Percentiles rank a stretch among this genome's conserved stretches.
These are phyloP conservation scores for Cephus pulcher DNA, from an alignment of 2,888 invertebrate species.

Conservation along the genomic window DNA sequence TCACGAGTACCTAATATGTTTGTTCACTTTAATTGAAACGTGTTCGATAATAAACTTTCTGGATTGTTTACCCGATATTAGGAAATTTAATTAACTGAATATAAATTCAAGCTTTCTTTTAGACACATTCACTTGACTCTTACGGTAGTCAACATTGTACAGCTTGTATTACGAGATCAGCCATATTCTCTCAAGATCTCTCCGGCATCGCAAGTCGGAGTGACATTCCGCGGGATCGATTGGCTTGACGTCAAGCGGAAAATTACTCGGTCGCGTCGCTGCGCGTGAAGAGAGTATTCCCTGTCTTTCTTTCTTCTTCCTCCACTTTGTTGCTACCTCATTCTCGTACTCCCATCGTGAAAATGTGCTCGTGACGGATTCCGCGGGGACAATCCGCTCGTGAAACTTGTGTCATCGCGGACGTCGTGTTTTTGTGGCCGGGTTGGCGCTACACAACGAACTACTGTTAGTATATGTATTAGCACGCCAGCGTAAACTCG, in stretches of 20 bases:
- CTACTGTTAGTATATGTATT: not conserved
- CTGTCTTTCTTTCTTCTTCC: not conserved
- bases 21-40: not conserved
- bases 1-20: not conserved
- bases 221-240: conserved; percentile 14
- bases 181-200: conserved; percentile 10
- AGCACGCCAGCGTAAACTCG: not conserved
- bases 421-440: not conserved
- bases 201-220: conserved; percentile 2
- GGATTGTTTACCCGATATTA: not conserved
- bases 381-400: not conserved
- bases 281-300: conserved; percentile 3
- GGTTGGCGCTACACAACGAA: not conserved
- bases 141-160: not conserved
- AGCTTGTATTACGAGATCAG: conserved; percentile 1
- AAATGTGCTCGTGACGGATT: conserved; percentile 22
- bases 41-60: not conserved
- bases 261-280: conserved; percentile 6
- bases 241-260: conserved; percentile 10
- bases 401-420: not conserved
- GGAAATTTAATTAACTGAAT: not conserved
- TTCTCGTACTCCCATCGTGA: conserved; percentile 4
- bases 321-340: not conserved
- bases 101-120: not conserved
- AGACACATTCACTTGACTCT: not conserved